Conservation (phyloP, 2,888 invertebrate species). For the Tetropium fuscum region DNA sequence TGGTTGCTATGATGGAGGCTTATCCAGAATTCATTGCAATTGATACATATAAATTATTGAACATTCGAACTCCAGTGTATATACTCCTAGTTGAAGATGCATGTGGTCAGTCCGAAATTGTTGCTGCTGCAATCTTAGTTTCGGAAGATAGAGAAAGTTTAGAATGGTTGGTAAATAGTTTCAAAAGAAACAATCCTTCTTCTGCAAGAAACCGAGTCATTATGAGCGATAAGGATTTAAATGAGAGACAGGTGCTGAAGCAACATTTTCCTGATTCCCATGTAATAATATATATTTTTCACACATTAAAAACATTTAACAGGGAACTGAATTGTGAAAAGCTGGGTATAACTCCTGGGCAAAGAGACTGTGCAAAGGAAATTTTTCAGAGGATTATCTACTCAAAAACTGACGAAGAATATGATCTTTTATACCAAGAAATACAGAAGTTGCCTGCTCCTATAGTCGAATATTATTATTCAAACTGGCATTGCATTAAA, state of each 20-base stretch:
- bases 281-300: not conserved
- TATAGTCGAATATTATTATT: not conserved
- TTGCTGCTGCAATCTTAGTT: not conserved
- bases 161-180: not conserved
- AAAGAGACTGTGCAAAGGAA: not conserved
- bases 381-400: not conserved
- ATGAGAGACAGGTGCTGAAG: not conserved
- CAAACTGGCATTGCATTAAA: constrained; percentile 1
- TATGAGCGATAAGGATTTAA: not conserved
- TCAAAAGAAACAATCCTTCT: not conserved
- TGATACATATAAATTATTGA: constrained; percentile 8
- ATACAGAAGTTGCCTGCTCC: not conserved
- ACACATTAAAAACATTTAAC: not conserved
- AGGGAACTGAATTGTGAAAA: not conserved
- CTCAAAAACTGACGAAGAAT: not conserved
- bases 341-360: not conserved
- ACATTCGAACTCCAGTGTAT: not conserved
- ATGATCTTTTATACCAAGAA: not conserved
- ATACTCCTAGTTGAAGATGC: constrained; percentile 1
- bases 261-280: not conserved
- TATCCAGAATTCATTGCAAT: constrained; percentile 6
- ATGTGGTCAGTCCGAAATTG: not conserved
- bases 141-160: not conserved
- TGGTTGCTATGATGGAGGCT: not conserved
- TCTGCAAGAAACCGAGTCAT: not conserved